Percentiles rank a stretch among this genome's conserved stretches.
These are phyloP conservation scores for Orientallactaga sibirica DNA, from an alignment of 2,797 vertebrate genomes.

Conservation along the genomic window DNA sequence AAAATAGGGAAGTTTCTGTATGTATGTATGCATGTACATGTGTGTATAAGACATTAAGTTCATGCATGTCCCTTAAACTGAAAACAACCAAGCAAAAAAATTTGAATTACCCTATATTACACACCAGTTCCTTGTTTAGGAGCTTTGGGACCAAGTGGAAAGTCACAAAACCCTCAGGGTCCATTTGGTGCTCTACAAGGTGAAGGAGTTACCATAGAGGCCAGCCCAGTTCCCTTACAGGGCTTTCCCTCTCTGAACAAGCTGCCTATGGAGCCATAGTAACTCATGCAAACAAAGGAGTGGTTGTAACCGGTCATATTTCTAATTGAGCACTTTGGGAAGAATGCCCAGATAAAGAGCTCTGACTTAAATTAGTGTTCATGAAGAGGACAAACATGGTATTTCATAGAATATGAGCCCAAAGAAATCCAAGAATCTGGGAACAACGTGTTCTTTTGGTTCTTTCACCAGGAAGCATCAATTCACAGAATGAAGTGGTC, in stretches of 20 bases:
- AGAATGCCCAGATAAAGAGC: neutral
- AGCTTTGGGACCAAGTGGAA: neutral
- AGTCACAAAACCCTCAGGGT: neutral
- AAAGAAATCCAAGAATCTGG: neutral
- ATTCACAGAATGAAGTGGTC: slow-evolving; percentile 22
- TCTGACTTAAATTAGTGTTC: neutral
- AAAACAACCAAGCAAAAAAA: neutral
- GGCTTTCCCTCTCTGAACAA: neutral
- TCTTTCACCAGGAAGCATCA: slow-evolving; percentile 42
- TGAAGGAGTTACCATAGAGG: neutral
- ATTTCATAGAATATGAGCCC: slow-evolving; percentile 49
- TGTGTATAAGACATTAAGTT: neutral
- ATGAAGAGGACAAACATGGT: slow-evolving; percentile 57
- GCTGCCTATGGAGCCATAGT: neutral
- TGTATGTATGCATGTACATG: neutral
- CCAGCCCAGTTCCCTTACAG: neutral
- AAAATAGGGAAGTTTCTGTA: neutral
- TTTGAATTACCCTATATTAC: neutral
- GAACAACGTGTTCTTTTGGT: slow-evolving; percentile 30
- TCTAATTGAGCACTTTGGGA: neutral
- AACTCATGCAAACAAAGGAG: slow-evolving; percentile 31
- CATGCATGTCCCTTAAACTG: neutral
- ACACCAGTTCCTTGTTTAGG: neutral
- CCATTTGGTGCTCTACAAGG: neutral
- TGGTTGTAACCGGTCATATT: neutral